Base-by-base conservation (phyloP, 2,888 invertebrate genomes). In the Halictus quadricinctus region DNA sequence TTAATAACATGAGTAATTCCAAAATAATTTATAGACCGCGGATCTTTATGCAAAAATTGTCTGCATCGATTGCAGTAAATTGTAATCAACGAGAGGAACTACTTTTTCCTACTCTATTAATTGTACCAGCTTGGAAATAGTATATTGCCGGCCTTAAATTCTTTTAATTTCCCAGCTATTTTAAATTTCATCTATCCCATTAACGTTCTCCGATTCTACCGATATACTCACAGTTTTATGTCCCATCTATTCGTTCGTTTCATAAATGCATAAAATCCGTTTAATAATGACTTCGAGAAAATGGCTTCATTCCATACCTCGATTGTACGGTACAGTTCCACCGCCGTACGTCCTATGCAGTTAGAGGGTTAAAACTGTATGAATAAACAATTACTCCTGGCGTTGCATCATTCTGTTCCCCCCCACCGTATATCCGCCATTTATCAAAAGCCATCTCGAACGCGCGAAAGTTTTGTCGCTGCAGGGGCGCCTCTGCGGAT, bases 391-490 rank as follows among this genome's bases (percentile, higher is more conserved):
- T 60, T 60, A 25, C 83, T 78, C 60, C n/a, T 36, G 36, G 25
- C 50, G 74, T 18, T 8, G 50, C 25, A 43, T 75, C 72, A 78
- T n/a, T 82, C 60, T 64, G 21, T 36, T 77, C 6, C 13, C 60
- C 69, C 60, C 66, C 1, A 1, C 29, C 60, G 54, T 81, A 76
- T 54, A 69, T 88, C 50, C 74, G 79, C 81, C 89, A 88, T 89
- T 89, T 89, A 86, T 89, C 88, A 89, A 86, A 80, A 81, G 81
- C 72, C 72, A 80, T 41, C 76, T 25, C 73, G 41, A 66, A 29
- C 73, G 41, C 2, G 77, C 41, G 25, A 64, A 60, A 54, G 73
- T 79, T 79, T 73, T 73, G 72, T 76, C 76, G 13, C 79, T 78
- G 77, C 75, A 50, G 78, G 74, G 78, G 72, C 29, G 81, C 60